Conservation (phyloP, 2,797 vertebrate genomes). For the Chaenodraco wilsoni region DNA sequence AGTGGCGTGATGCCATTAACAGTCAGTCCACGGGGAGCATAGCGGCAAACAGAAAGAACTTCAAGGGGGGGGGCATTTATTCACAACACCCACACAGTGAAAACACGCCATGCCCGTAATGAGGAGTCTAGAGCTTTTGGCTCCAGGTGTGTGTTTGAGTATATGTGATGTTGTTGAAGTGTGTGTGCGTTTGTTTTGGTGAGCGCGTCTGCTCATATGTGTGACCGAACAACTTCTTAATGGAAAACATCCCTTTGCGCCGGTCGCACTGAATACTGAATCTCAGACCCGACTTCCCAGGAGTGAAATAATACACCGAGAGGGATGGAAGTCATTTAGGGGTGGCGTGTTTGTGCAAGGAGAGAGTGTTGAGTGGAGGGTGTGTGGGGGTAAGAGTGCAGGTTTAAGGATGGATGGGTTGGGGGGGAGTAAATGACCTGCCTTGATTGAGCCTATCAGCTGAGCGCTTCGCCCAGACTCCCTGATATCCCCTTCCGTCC, state of each 20-base stretch:
- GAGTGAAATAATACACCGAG: slow-evolving; percentile 66
- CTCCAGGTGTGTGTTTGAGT: slow-evolving; percentile 34
- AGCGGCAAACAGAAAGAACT: slow-evolving; percentile 56
- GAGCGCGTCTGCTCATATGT: slow-evolving; percentile 31
- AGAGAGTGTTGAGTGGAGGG: slow-evolving; percentile 29
- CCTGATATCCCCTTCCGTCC: slow-evolving; percentile 73
- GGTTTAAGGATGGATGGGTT: slow-evolving; percentile 72
- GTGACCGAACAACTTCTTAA: slow-evolving; percentile 63
- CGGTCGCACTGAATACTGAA: slow-evolving; percentile 53
- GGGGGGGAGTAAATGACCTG: slow-evolving; percentile 76
- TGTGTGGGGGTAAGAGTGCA: slow-evolving; percentile 33
- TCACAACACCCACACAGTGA: slow-evolving; percentile 64
- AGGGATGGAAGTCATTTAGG: slow-evolving; percentile 75
- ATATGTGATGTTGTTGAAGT: slow-evolving; percentile 43
- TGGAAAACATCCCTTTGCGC: slow-evolving; percentile 64
- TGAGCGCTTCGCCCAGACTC: slow-evolving; percentile 73
- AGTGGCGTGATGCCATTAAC: slow-evolving; percentile 69
- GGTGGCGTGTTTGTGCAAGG: slow-evolving; percentile 47
- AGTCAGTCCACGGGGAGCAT: slow-evolving; percentile 57
- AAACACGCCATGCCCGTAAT: slow-evolving; percentile 70
- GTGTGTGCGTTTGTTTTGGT: slow-evolving; percentile 36
- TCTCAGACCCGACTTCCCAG: slow-evolving; percentile 54
- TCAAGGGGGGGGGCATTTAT: slow-evolving; percentile 61
- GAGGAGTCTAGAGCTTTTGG: slow-evolving; percentile 72
- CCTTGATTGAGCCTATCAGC: slow-evolving; percentile 77